Conservation (phyloP, 2,888 invertebrate genomes). For the Herminia tarsipennalis region DNA sequence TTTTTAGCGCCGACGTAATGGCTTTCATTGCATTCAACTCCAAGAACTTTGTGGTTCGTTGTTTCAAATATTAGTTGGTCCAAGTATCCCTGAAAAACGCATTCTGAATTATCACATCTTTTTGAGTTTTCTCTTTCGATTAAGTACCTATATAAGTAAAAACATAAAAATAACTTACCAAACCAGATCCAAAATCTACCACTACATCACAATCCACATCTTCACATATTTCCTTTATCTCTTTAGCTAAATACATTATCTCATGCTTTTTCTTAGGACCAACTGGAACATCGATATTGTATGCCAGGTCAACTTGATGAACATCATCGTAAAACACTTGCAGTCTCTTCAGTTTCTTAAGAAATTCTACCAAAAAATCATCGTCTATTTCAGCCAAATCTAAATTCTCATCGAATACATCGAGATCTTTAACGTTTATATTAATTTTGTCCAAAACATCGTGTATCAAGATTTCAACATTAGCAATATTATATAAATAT, state of each 20-base stretch:
- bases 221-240: conserved; percentile 82
- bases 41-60: conserved; percentile 87
- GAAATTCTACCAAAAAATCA: conserved; percentile 54
- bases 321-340: conserved; percentile 45
- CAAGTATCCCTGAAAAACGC: conserved; percentile 87
- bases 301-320: conserved; percentile 45
- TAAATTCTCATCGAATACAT: conserved; percentile 51
- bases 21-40: conserved; percentile 87
- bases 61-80: conserved; percentile 87
- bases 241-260: conserved; percentile 86
- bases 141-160: too few species aligned
- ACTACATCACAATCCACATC: conserved; percentile 78
- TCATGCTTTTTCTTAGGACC: conserved; percentile 90
- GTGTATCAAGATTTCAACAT: conserved; percentile 87
- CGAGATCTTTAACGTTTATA: conserved; percentile 51
- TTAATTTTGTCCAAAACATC: conserved; percentile 84
- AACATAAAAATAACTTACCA: conserved; percentile 79
- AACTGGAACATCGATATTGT: conserved; percentile 60
- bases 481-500: conserved; percentile 88
- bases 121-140: too few species aligned
- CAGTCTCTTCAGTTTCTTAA: conserved; percentile 51
- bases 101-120: neutral
- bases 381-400: conserved; percentile 33
- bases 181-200: conserved; percentile 91
- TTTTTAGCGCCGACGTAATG: conserved; percentile 85